Evolutionary conservation across 2,888 invertebrate genomes (phyloP), one percentile per base, ranked within the genome.

Genomic region (Scaptomyza polygonia): DNA sequence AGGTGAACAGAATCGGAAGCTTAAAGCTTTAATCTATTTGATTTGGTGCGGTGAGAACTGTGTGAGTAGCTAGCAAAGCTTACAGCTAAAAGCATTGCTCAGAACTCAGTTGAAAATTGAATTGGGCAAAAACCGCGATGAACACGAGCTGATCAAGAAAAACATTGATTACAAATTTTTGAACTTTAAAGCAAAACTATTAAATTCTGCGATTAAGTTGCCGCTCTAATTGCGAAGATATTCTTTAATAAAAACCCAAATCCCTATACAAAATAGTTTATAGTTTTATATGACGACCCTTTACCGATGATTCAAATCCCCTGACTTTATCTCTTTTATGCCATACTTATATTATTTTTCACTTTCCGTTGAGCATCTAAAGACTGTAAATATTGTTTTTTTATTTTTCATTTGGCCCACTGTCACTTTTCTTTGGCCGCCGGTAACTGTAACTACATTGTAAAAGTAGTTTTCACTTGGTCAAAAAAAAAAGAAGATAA

Each of bases 401-500:
- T 72, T 69, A 80, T 72, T 65, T 67, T 54, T 44, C 42, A 52
- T 64, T 63, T 66, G 64, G 45, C 54, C 80, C 80, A 78, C 85
- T 85, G 82, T 81, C 87, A 81, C 85, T 86, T 81, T 86, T 78
- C 68, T 72, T 67, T 58, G 32, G 51, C 30, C 21, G 55, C 18
- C 55, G 67, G 25, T 47, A 39, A 1, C 36, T 39, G 25, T 52
- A 34, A 27, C 56, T 59, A 65, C 74, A 69, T 67, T 71, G 81
- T 72, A 81, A 86, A 81, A 86, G 81, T 86, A 80, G 84, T 84
- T 86, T 80, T 80, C 87, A 78, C 85, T 75, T 73, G 48, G 56
- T 48, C 67, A 61, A 49, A 43, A 65, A 65, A 56, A 44, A 65
- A 65, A 56, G 53, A 43, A 39, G 45, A 45, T 52, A 36, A 51